Base-by-base conservation (phyloP, 2,797 vertebrate species). In the Columba guinea region DNA sequence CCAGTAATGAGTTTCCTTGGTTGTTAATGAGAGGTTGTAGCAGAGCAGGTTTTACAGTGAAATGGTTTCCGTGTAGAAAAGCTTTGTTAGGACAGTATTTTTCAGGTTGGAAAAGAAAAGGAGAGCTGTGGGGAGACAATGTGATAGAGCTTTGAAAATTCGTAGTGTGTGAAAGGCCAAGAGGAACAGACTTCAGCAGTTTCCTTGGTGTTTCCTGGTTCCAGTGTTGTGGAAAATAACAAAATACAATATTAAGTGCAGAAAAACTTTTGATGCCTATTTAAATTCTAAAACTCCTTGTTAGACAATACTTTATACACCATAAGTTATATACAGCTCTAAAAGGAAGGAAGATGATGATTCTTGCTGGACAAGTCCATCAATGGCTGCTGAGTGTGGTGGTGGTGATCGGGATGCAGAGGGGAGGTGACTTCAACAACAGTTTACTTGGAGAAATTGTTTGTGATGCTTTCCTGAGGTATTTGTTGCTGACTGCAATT, bases 291-390 rank as follows among this genome's bases (percentile, higher is more conserved):
- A 55, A 73, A 35, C 8, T 49, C 3, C 9, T 56, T 80, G 15
- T 46, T 41, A 18, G 28, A 5, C 9, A 41, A 0, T 60, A 7
- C 4, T 49, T 1, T 13, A 6, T 49, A 7, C 24, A 15, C 17
- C 11, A 7, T 27, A 65, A 62, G 49, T 56, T 56, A 19, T 15
- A 13, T 19, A 22, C 6, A 37, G 7, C n/a, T 88, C 28, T 56
- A 18, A 60, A 60, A 30, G 20, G 46, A 28, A 76, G 51, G 76
- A 55, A 28, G 20, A 39, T 86, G 69, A 3, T 70, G 30, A 28
- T 6, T 67, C 23, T 59, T 73, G 28, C 18, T 70, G 34, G 26
- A 0, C 46, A 39, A 67, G 37, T 41, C 30, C 17, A 4, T 56
- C 5, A 3, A 26, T 28, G 34, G 26, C 23, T 60, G 35, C 35